Conservation (phyloP, 2,888 invertebrate genomes). For the Bhutanitis thaidina region DNA sequence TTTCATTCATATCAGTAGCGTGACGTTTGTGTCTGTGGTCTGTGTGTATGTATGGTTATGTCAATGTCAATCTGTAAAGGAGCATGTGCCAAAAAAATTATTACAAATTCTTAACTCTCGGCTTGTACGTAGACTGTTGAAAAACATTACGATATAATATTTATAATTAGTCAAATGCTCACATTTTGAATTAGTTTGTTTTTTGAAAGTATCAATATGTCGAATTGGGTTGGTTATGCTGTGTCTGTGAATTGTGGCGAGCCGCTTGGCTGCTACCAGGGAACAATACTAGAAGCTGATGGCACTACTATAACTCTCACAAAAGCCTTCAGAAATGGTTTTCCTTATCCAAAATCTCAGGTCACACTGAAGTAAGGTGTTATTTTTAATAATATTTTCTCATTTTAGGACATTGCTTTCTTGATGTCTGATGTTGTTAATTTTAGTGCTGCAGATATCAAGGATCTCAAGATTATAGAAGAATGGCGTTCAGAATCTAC, state of each 20-base stretch:
- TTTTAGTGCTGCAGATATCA: conserved; percentile 85
- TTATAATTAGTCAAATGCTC: no score
- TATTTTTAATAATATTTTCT: background rate
- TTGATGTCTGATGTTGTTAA: background rate
- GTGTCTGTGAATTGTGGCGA: conserved; percentile 91
- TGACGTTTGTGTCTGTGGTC: no score
- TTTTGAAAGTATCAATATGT: conserved; percentile 48
- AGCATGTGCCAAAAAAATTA: no score
- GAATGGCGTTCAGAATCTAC: conserved; percentile 75
- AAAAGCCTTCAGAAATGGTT: conserved; percentile 91
- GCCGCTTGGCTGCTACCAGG: conserved; percentile 89
- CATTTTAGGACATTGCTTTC: background rate
- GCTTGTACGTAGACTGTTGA: no score
- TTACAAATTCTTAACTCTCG: no score
- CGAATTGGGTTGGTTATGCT: conserved; percentile 87
- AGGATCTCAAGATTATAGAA: conserved; percentile 86
- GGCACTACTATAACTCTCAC: conserved; percentile 85
- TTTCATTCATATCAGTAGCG: no score
- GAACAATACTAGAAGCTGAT: conserved; percentile 86
- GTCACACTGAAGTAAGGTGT: conserved; percentile 69
- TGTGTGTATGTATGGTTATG: no score
- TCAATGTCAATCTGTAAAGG: no score
- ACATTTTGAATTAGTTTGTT: no score
- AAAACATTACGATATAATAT: no score
- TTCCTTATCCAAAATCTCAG: conserved; percentile 70